These are phyloP conservation scores for Branchipolynoe longqiensis DNA, from an alignment of 2,888 invertebrate species.

Conservation along the genomic window DNA sequence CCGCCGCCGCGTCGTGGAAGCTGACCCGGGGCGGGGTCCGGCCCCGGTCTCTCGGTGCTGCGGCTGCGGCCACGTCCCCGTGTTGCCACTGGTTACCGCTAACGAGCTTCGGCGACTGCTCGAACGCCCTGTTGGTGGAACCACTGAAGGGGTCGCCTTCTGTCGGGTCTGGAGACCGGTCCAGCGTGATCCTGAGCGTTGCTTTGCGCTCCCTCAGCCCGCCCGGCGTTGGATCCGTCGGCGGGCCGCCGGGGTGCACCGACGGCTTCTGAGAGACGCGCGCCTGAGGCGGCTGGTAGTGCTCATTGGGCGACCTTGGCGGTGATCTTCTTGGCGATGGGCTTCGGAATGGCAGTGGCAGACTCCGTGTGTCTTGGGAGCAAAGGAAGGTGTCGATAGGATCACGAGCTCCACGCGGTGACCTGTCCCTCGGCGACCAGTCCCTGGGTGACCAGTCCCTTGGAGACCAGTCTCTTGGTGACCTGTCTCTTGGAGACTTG, in stretches of 20 bases:
- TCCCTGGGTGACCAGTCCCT: constrained; percentile 9
- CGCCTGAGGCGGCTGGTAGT: background rate
- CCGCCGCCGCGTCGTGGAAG: background rate
- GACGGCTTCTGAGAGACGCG: constrained; percentile 15
- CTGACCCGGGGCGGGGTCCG: constrained; percentile 1
- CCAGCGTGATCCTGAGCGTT: constrained; percentile 18
- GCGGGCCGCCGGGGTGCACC: background rate
- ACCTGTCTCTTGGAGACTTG: constrained; percentile 10
- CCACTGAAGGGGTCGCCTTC: background rate
- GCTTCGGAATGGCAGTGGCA: constrained; percentile 28
- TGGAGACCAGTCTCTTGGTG: constrained; percentile 18
- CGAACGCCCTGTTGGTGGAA: constrained; percentile 1
- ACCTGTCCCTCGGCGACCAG: background rate
- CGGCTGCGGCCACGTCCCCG: background rate
- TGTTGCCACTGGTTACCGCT: background rate
- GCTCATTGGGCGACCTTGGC: constrained; percentile 1
- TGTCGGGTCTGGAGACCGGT: constrained; percentile 8
- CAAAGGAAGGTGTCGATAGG: background rate
- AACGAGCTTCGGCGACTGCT: constrained; percentile 22
- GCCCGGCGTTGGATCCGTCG: background rate
- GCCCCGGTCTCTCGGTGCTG: background rate
- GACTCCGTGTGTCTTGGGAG: constrained; percentile 18
- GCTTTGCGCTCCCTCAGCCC: background rate
- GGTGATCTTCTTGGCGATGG: constrained; percentile 21
- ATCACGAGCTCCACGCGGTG: background rate